Evolutionary conservation across 2,113 vertebrate species (phyloP).

Genomic region (Hyperopisus bebe): DNA sequence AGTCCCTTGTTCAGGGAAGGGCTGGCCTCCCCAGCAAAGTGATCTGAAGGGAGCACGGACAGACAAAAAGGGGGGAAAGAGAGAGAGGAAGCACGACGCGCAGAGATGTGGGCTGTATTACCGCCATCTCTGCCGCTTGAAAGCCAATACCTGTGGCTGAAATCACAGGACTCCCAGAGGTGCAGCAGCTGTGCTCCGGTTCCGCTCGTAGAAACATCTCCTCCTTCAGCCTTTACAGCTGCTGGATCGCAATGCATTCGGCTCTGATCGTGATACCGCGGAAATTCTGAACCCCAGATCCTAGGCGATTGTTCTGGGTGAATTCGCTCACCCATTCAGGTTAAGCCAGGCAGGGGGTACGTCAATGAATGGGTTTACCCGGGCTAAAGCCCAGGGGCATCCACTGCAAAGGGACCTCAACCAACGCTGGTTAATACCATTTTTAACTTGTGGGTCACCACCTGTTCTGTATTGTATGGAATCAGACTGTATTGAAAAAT

Average conservation of each 20-base stretch:
- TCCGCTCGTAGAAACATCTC: neutral
- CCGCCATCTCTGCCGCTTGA: neutral
- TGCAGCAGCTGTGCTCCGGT: neutral
- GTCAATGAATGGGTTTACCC: neutral
- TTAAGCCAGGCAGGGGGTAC: neutral
- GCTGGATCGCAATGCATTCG: neutral
- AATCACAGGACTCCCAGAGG: neutral
- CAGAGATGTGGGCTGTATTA: neutral
- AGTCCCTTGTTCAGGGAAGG: neutral
- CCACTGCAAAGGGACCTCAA: neutral
- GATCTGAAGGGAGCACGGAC: neutral
- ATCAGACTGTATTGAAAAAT: neutral
- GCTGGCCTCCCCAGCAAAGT: neutral
- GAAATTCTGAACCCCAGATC: neutral
- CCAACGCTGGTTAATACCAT: neutral
- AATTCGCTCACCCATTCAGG: neutral
- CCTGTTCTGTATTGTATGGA: neutral
- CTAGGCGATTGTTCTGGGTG: neutral
- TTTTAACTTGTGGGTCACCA: neutral
- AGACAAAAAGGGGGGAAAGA: neutral
- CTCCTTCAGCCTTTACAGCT: neutral
- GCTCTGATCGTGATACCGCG: neutral
- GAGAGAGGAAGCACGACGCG: neutral
- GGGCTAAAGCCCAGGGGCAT: neutral
- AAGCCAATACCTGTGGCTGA: neutral